Evolutionary conservation across 2,113 vertebrate genomes (phyloP).

Genomic region (Oenanthe oenanthe): DNA sequence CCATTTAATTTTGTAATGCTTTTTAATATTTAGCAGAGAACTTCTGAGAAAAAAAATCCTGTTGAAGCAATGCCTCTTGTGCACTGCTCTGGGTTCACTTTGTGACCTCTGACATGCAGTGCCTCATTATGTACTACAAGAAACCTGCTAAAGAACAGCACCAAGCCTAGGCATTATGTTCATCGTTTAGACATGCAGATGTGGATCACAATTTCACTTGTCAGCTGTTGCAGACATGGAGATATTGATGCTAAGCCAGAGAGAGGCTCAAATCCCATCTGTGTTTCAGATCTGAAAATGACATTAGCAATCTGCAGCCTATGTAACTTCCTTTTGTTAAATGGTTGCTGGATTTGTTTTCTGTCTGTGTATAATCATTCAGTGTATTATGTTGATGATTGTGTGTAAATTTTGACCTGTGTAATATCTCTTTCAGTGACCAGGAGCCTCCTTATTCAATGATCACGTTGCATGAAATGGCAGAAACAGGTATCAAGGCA

Average conservation of each 20-base stretch:
- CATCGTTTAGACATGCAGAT: background rate
- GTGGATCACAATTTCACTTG: background rate
- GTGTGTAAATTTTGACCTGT: constrained; percentile 54
- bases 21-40: background rate
- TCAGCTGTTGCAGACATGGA: background rate
- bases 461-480: constrained; percentile 99
- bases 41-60: background rate
- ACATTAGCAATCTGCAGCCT: background rate
- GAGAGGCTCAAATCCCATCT: background rate
- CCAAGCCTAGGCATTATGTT: background rate
- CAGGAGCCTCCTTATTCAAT: constrained; percentile 99
- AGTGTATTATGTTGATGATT: background rate
- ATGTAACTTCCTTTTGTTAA: background rate
- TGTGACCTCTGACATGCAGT: background rate
- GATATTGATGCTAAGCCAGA: background rate
- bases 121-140: fast-evolving
- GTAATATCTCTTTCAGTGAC: constrained; percentile 87
- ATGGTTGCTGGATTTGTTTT: background rate
- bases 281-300: background rate
- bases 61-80: background rate
- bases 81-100: background rate
- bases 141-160: background rate
- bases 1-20: background rate
- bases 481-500: constrained; percentile 91
- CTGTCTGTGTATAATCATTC: background rate